Conservation (phyloP, 2,888 invertebrate genomes). For the Cerastoderma edule region DNA sequence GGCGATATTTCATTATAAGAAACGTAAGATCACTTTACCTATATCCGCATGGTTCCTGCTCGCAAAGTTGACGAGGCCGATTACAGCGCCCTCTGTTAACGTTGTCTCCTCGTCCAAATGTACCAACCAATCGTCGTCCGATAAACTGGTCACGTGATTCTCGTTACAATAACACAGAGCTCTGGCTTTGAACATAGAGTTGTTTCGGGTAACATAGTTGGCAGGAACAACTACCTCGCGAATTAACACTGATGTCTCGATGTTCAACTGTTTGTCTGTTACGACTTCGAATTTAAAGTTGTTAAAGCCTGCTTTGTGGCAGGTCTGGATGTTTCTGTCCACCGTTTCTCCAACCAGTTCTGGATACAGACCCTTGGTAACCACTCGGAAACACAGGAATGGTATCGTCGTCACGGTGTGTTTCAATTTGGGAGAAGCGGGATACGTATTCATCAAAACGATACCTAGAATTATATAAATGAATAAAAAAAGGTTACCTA, state of each 20-base stretch:
- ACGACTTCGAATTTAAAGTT: constrained; percentile 67
- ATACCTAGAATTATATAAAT: constrained; percentile 44
- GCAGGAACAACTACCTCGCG: constrained; percentile 59
- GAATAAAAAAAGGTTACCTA: neutral
- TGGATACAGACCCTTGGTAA: constrained; percentile 60
- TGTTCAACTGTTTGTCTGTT: constrained; percentile 58
- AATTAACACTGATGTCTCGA: constrained; percentile 49
- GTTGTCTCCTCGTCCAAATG: constrained; percentile 65
- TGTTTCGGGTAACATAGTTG: constrained; percentile 51
- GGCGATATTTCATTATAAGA: too few species aligned
- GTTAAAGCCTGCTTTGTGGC: constrained; percentile 59
- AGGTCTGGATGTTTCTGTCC: constrained; percentile 57
- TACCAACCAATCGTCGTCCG: constrained; percentile 61
- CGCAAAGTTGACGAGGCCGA: constrained; percentile 62
- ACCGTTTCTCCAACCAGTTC: constrained; percentile 57
- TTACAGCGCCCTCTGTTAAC: constrained; percentile 53
- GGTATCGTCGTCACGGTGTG: constrained; percentile 53
- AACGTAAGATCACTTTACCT: too few species aligned
- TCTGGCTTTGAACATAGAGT: constrained; percentile 62
- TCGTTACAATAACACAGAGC: constrained; percentile 64
- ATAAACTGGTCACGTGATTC: constrained; percentile 53
- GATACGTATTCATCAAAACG: constrained; percentile 56
- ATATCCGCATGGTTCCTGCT: constrained; percentile 55
- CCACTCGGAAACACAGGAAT: constrained; percentile 65
- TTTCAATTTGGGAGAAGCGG: constrained; percentile 43